Evolutionary conservation across 2,888 invertebrate species (phyloP), one percentile per base, ranked within the genome.

Genomic region (Melangyna quadrimaculata): DNA sequence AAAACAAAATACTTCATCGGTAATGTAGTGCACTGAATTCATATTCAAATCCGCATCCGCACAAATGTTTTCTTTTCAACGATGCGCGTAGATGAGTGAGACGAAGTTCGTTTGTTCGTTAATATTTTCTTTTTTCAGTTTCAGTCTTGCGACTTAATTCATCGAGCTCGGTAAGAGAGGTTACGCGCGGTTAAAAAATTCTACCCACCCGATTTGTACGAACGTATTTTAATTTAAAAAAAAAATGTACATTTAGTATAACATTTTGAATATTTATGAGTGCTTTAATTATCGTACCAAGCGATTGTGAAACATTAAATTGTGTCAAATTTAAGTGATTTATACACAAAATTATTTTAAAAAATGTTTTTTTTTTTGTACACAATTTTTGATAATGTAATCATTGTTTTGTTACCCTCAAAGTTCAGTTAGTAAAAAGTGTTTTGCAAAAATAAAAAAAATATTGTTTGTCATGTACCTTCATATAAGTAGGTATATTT

Each of bases 251-350:
- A 14, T 7, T n/a, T n/a, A 10, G 3, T 48, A 19, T 1, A 48
- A 48, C 10, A 51, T n/a, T 24, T 27, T 40, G 24, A 63, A 43
- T 63, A 63, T 61, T 61, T 27, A 61, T 63, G 27, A 43, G 63
- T 45, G 63, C 27, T 43, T 61, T 61, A 17, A n/a, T 10, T 40
- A 40, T 40, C n/a, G 24, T 7, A 14, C 1, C 9, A 12, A 19
- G 10, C 17, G 45, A 29, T 65, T 65, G 43, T 12, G 45, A 45
- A 65, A 19, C 27, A 48, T 0, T 43, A 10, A 19, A 61, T 9
- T 61, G 57, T 57, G 59, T 27, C 45, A 45, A 65, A 45, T 65
- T 65, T 22, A 35, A 35, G 7, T 57, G 55, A 32, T n/a, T n/a
- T n/a, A n/a, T 32, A 32, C 55, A 29, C 2, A 53, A 40, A 27